These are phyloP conservation scores for Scatophagus argus DNA, from an alignment of 2,113 vertebrate species.

Conservation along the genomic window DNA sequence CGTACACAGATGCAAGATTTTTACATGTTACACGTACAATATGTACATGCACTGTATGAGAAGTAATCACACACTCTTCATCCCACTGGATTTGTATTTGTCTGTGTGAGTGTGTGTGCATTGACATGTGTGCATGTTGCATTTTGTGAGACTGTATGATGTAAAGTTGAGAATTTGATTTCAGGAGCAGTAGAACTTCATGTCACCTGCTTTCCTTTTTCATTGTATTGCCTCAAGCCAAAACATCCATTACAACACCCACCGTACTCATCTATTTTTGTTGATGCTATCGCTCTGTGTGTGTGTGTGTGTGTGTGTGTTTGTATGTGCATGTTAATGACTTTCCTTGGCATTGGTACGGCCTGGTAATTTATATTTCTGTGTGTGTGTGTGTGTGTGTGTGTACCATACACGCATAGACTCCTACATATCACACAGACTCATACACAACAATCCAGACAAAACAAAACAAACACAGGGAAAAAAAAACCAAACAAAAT, in stretches of 20 bases:
- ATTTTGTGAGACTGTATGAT: not conserved
- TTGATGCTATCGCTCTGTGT: conserved; percentile 5
- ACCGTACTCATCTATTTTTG: not conserved
- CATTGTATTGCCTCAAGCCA: not conserved
- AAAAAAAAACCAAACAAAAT: not conserved
- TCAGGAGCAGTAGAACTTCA: not conserved
- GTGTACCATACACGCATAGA: not conserved
- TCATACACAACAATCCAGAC: conserved; percentile 1
- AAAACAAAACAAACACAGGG: not conserved
- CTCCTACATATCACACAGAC: not conserved
- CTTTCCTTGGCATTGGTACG: conserved; percentile 7
- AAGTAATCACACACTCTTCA: not conserved
- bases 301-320: not conserved
- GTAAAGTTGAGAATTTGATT: conserved; percentile 12
- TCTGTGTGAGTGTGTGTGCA: not conserved
- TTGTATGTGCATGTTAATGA: conserved; percentile 15
- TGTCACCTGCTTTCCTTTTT: conserved; percentile 3
- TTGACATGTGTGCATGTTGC: not conserved
- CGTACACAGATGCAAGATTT: not conserved
- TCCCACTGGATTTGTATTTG: not conserved
- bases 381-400: conserved; percentile 28
- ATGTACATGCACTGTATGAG: not conserved
- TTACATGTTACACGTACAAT: not conserved
- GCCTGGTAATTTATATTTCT: conserved; percentile 50
- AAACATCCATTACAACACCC: conserved; percentile 35